Evolutionary conservation across 2,797 vertebrate genomes (phyloP), one percentile per base, ranked within the genome.

Genomic region (Platalea minor): DNA sequence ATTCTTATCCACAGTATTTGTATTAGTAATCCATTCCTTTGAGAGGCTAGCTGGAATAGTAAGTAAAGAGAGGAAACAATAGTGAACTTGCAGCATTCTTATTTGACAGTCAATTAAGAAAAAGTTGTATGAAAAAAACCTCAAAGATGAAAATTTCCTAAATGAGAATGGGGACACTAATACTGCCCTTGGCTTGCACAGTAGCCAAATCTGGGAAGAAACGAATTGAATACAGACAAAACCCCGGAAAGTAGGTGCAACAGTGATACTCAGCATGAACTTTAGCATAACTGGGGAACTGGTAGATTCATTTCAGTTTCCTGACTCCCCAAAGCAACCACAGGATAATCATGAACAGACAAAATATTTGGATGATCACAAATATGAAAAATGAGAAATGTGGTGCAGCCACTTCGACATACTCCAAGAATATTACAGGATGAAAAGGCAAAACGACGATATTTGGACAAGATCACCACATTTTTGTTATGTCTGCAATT

Each of bases 321-420:
- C 84, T 88, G 79, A 93, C 51, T 92, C 91, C 78, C 85, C 69
- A 95, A 92, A 96, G 90, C 78, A 95, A 95, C 86, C 96, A 82
- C 93, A 95, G 72, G 90, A 85, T 95, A 96, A 93, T 94, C 88
- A 91, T 3, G 70, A 96, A 87, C 88, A 96, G 87, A 91, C 80
- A 95, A 93, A 93, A 89, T 87, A 95, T 61, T 76, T 97, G 85
- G 51, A 95, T 88, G 82, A 96, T 87, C 83, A 78, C 29, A 89
- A 72, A 93, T 82, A 74, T 29, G 93, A 96, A 97, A 96, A 97
- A 94, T 88, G 88, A 96, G 84, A 91, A 93, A 83, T 85, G 76
- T 65, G 84, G 81, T 75, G 50, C 54, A 94, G 93, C 76, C 69
- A 91, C 72, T 95, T 78, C 6, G 6, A 82, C 65, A 87, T 48